These are phyloP conservation scores for Ptychodera flava DNA, from an alignment of 35 echinoderm and acorn worm genomes.

Conservation along the genomic window DNA sequence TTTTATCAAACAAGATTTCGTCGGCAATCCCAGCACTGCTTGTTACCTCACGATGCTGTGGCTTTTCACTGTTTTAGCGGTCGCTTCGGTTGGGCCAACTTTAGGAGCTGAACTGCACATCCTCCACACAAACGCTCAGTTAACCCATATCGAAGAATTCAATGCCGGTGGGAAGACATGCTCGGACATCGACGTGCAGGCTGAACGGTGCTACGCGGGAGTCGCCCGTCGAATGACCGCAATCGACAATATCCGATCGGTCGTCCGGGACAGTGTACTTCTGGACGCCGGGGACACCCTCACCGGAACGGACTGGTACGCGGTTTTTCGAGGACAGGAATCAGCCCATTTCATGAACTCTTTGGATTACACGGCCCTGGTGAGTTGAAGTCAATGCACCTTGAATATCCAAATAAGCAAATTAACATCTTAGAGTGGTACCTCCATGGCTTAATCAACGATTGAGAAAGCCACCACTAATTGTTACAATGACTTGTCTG, in stretches of 20 bases:
- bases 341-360: constrained; percentile 81
- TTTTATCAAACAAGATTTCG: no score
- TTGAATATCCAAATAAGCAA: no score
- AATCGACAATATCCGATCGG: constrained; percentile 40
- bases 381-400: no score
- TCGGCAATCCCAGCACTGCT: no score
- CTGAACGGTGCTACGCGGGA: constrained; percentile 48
- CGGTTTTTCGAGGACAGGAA: constrained; percentile 60
- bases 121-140: constrained; percentile 76
- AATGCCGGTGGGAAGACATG: constrained; percentile 31
- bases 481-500: no score
- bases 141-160: constrained; percentile 65
- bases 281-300: constrained; percentile 82
- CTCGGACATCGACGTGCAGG: constrained; percentile 12
- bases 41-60: no score
- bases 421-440: no score
- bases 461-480: no score
- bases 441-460: no score
- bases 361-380: constrained; percentile 77
- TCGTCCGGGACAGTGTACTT: constrained; percentile 34
- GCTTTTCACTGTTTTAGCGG: no score
- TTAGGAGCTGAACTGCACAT: no score
- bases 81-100: no score
- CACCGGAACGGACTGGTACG: constrained; percentile 85
- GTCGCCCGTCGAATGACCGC: constrained; percentile 47